phyloP scores from a whole-genome alignment of 92 coral and sea anemone genomes.

The Bergia sp. region DNA sequence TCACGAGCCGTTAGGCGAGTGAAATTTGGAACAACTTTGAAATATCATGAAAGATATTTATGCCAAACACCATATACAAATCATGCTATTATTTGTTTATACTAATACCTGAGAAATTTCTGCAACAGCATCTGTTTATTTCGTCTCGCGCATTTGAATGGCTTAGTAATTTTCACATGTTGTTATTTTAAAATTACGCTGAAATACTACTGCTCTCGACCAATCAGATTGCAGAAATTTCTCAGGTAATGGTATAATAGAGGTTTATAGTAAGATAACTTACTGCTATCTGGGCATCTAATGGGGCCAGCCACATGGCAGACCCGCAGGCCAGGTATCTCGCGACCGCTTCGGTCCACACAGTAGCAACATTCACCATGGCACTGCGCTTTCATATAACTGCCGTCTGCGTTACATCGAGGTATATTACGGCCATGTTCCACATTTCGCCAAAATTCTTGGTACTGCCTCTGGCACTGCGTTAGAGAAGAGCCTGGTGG shows the following conservation, averaged over 20 bases:
- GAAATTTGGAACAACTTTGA: too few relatives aligned
- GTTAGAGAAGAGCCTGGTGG: slow-evolving; percentile 43
- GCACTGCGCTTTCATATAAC: slow-evolving; percentile 60
- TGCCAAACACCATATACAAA: too few relatives aligned
- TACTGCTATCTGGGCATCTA: slow-evolving; percentile 29
- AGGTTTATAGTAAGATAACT: neutral
- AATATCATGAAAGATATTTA: too few relatives aligned
- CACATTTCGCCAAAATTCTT: slow-evolving; percentile 23
- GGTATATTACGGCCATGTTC: slow-evolving; percentile 42
- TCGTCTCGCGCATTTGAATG: too few relatives aligned
- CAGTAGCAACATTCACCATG: slow-evolving; percentile 58
- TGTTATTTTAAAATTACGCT: too few relatives aligned
- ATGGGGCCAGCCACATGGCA: slow-evolving; percentile 33
- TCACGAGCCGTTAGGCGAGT: too few relatives aligned
- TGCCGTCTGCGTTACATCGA: slow-evolving; percentile 63
- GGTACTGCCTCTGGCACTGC: slow-evolving; percentile 62
- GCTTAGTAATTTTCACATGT: too few relatives aligned
- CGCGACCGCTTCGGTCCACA: slow-evolving; percentile 52
- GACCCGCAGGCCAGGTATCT: slow-evolving; percentile 41
- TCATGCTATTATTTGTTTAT: too few relatives aligned
- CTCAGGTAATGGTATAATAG: neutral
- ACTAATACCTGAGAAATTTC: too few relatives aligned
- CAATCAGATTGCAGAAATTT: too few relatives aligned
- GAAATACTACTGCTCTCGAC: too few relatives aligned
- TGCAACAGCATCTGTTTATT: too few relatives aligned